Base-by-base conservation (phyloP, 1,140 invertebrate species). In the Drosophila ficusphila region DNA sequence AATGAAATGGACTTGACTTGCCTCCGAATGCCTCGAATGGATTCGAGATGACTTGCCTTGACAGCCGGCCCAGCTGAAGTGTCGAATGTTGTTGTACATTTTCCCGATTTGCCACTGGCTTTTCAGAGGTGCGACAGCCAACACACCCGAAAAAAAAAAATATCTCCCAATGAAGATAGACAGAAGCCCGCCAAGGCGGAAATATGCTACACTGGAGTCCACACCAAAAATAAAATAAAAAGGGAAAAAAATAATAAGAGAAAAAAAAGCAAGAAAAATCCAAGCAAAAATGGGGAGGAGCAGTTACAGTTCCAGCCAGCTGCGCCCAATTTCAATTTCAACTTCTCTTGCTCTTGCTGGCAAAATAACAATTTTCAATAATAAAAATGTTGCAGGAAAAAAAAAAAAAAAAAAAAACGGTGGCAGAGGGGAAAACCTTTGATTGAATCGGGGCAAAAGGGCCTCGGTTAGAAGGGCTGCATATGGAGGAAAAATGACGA, bases 261-360 rank as follows among this genome's bases (percentile, higher is more conserved):
- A 14, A 36, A 23, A 52, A 16, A 3, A 38, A 51, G 4, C 5
- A 2, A 11, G 25, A 7, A 29, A 21, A 47, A 19, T 1, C 38
- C 38, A 11, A 39, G 16, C 16, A 6, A 7, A 39, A 42, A 60
- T 23, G 38, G 44, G 67, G 41, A 62, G 53, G 19, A 62, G 69
- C 68, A 52, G 47, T 46, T 46, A 38, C 56, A 72, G 68, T 72
- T 72, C 68, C 69, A 72, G 27, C 57, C 69, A 72, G 69, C 69
- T 72, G 69, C 69, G 69, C 53, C 69, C 68, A 73, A 62, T 73
- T 72, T 72, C 68, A 60, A 72, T 72, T 72, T 41, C 25, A 72
- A 56, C 61, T 52, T 67, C 25, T 4, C 7, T 14, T 11, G 11
- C 33, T 16, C 25, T 62, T 8, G 19, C 33, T 21, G 34, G n/a